Conservation (phyloP, 2,888 invertebrate genomes). For the Clitarchus hookeri region DNA sequence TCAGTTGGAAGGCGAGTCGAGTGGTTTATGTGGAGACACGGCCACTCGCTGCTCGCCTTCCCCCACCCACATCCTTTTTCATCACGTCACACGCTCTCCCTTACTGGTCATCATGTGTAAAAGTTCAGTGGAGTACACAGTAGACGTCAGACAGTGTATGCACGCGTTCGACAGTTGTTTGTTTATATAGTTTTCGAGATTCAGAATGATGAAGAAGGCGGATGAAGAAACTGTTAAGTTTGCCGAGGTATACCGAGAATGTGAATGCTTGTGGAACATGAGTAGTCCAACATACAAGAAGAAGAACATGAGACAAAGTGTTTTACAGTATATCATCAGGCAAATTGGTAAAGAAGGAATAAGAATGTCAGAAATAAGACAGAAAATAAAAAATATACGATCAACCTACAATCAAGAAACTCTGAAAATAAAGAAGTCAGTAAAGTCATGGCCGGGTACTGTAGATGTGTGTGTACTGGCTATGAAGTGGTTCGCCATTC, state of each 20-base stretch:
- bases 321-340: not conserved
- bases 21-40: not conserved
- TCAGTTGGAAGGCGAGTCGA: slow-evolving; percentile 22
- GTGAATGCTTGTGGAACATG: slow-evolving; percentile 18
- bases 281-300: slow-evolving; percentile 20
- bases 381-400: slow-evolving; percentile 15
- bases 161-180: too few species aligned
- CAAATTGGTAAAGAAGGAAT: not conserved
- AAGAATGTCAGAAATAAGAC: slow-evolving; percentile 14
- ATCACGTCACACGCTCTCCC: slow-evolving; percentile 2
- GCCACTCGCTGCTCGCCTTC: too few species aligned
- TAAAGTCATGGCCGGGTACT: not conserved
- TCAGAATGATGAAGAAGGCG: slow-evolving; percentile 3
- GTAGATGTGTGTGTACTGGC: not conserved
- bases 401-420: slow-evolving; percentile 18
- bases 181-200: not conserved
- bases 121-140: slow-evolving; percentile 1
- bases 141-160: not conserved
- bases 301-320: too few species aligned
- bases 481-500: slow-evolving; percentile 23
- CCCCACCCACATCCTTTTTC: not conserved
- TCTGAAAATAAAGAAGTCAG: not conserved
- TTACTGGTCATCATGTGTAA: slow-evolving; percentile 3
- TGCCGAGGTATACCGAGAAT: slow-evolving; percentile 17
- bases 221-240: slow-evolving; percentile 21